A percentile compares a stretch with the other conserved stretches of the same genome.
Conservation (phyloP, 92 coral and sea anemone species). For the Montipora capitata region DNA sequence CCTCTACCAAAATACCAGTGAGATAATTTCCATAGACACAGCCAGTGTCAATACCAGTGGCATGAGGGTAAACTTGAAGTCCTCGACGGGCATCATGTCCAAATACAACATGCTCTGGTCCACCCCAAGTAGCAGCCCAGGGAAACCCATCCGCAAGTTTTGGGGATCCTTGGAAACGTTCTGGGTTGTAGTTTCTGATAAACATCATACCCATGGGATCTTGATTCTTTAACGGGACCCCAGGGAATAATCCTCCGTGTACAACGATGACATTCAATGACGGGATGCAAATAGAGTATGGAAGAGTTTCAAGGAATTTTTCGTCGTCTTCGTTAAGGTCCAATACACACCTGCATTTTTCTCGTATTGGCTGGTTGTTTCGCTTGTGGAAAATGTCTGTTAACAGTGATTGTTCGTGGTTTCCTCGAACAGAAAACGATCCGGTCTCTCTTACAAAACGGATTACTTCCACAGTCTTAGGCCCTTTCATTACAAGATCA, state of each 20-base stretch:
- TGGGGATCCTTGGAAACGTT: conserved; percentile 61
- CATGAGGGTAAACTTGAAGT: conserved; percentile 71
- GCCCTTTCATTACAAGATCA: conserved; percentile 87
- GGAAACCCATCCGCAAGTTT: conserved; percentile 68
- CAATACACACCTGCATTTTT: conserved; percentile 61
- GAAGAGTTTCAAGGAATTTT: conserved; percentile 71
- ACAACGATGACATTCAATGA: conserved; percentile 77
- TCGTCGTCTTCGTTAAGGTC: conserved; percentile 73
- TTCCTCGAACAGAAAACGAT: conserved; percentile 81
- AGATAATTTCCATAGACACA: conserved; percentile 84
- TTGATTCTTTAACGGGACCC: conserved; percentile 74
- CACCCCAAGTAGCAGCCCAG: conserved; percentile 85
- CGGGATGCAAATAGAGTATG: conserved; percentile 77
- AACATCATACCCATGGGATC: conserved; percentile 75
- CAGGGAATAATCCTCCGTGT: conserved; percentile 86
- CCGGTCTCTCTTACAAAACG: conserved; percentile 76
- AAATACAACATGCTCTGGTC: conserved; percentile 81
- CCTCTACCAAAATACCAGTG: conserved; percentile 80
- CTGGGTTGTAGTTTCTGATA: conserved; percentile 81
- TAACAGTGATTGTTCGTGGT: conserved; percentile 82
- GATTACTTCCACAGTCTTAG: conserved; percentile 73
- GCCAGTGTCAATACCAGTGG: conserved; percentile 82
- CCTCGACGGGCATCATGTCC: conserved; percentile 91
- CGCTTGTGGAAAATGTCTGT: conserved; percentile 59
- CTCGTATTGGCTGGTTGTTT: conserved; percentile 67